Evolutionary conservation across 2,888 invertebrate genomes (phyloP), one percentile per base, ranked within the genome.

Genomic region (Andrena dorsata): DNA sequence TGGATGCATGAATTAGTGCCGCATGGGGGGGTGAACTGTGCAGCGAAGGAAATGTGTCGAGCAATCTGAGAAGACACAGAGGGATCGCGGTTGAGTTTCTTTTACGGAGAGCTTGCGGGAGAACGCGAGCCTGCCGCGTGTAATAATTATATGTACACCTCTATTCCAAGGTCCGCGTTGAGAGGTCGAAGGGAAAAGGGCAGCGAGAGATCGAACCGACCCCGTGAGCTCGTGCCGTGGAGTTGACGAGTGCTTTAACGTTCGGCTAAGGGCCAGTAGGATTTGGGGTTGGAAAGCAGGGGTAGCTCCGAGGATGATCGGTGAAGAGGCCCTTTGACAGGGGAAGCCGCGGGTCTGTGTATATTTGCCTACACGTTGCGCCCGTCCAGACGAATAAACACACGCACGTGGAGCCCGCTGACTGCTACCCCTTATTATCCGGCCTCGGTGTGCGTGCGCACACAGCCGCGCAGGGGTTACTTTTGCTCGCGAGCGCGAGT

Each of bases 251-350:
- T 56, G 80, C 23, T 78, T 41, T 51, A 23, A 26, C 47, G 74
- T 23, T 47, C 28, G n/a, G 13, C 53, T 23, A 60, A 63, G 79
- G 60, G 68, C 56, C 76, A 76, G 80, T 41, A 74, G 72, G 77
- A 83, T 77, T 82, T 81, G 66, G 80, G 76, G 80, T 71, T 74
- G 85, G 26, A 72, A 61, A 68, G 70, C 69, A 65, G 75, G 75
- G 47, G 63, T 66, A 32, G 56, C 64, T 68, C 7, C 23, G 60
- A 23, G 51, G 65, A 32, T 13, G 72, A 72, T 82, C 60, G 71
- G 47, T 81, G 73, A 51, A 83, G 76, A 76, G 74, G 49, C 28
- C 35, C 77, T 83, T 76, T 65, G 78, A 73, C 74, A 73, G 69
- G 28, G 58, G 74, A 70, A 78, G 58, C 76, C 69, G 56, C 47